Percentiles rank a stretch among this genome's conserved stretches.
Evolutionary conservation across 2,113 vertebrate species (phyloP).

Genomic region (Corythoichthys intestinalis): DNA sequence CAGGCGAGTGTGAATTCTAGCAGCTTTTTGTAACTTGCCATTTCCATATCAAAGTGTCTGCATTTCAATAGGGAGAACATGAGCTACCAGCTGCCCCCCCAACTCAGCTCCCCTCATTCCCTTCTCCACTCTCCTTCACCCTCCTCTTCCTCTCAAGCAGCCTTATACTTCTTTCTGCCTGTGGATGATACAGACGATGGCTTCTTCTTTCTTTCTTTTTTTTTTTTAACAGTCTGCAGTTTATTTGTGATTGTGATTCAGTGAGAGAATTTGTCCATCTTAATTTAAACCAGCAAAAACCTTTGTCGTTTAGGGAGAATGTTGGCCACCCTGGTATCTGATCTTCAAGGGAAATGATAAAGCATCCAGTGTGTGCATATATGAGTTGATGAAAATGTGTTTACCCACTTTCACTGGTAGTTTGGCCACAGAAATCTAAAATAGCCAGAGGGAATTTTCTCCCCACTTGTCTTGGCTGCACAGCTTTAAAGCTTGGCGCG

Average conservation of each 20-base stretch:
- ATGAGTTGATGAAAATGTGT: constrained; percentile 38
- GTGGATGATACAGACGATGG: constrained; percentile 31
- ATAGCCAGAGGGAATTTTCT: constrained; percentile 22
- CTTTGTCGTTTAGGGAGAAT: constrained; percentile 35
- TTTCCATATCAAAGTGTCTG: constrained; percentile 78
- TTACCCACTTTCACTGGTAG: constrained; percentile 25
- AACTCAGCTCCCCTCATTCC: background rate
- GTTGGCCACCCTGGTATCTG: constrained; percentile 20
- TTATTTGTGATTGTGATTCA: constrained; percentile 43
- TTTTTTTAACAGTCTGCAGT: constrained; percentile 24
- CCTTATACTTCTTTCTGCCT: constrained; percentile 49
- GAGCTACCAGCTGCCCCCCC: constrained; percentile 60
- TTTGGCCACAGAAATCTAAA: constrained; percentile 25
- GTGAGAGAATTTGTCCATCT: constrained; percentile 45
- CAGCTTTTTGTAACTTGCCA: constrained; percentile 66
- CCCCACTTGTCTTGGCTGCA: constrained; percentile 13
- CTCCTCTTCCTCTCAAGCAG: constrained; percentile 45
- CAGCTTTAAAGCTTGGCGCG: constrained; percentile 29
- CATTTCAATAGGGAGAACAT: constrained; percentile 72
- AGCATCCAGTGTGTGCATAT: constrained; percentile 8
- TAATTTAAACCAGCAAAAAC: constrained; percentile 46
- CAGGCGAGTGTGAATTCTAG: constrained; percentile 70
- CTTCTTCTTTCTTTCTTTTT: background rate
- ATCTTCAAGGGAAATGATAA: constrained; percentile 2
- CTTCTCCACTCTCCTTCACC: background rate